These are phyloP conservation scores for Myotis myotis DNA, from an alignment of 2,797 vertebrate genomes.

Conservation along the genomic window DNA sequence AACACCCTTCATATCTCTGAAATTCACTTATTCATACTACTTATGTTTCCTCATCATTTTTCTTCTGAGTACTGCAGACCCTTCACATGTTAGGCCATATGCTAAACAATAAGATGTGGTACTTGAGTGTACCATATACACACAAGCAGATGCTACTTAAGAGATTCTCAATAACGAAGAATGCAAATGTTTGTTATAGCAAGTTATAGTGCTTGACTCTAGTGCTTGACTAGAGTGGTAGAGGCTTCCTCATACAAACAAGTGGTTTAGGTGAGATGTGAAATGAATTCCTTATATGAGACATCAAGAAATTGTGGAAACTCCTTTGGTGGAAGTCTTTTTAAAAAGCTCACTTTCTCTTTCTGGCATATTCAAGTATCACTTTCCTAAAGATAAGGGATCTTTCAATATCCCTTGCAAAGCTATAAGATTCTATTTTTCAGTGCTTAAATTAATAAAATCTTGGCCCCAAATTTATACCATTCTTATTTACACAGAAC, in stretches of 20 bases:
- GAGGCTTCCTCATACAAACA: not conserved
- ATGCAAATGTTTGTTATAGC: not conserved
- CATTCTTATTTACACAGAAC: not conserved
- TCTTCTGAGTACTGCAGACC: not conserved
- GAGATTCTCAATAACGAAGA: not conserved
- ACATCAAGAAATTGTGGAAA: not conserved
- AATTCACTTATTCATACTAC: not conserved
- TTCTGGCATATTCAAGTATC: not conserved
- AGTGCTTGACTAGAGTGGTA: no score
- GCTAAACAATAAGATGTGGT: not conserved
- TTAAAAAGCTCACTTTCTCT: not conserved
- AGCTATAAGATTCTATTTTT: not conserved
- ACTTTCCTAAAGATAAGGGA: not conserved
- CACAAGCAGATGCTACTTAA: not conserved
- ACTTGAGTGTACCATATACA: no score
- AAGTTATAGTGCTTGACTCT: no score
- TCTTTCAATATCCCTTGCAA: not conserved
- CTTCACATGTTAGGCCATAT: not conserved
- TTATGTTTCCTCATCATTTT: not conserved
- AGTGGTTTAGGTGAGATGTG: not conserved
- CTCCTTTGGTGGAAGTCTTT: not conserved
- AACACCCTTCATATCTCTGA: not conserved
- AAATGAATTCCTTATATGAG: not conserved
- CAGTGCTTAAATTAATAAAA: conserved; percentile 20
- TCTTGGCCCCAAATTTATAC: not conserved